A percentile compares a stretch with the other conserved stretches of the same genome.
These are phyloP conservation scores for Clarias fuscus DNA, from an alignment of 2,797 vertebrate genomes.

Conservation along the genomic window DNA sequence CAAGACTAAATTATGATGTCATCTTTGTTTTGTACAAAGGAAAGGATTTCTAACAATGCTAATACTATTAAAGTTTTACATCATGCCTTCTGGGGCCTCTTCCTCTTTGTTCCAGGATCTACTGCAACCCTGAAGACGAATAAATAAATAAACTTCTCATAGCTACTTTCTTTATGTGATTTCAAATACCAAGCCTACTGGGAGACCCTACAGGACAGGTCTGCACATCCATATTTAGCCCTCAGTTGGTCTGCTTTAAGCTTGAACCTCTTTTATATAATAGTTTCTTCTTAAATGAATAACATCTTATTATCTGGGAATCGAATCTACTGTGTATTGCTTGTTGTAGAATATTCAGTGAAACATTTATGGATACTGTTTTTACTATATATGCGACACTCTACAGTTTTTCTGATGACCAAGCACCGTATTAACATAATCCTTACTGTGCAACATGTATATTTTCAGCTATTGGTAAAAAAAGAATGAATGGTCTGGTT, in stretches of 20 bases:
- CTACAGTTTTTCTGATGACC: neutral
- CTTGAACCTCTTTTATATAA: neutral
- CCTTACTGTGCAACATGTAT: constrained; percentile 8
- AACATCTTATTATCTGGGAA: neutral
- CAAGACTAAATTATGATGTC: neutral
- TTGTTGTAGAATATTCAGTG: neutral
- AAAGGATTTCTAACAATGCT: neutral
- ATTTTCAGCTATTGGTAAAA: neutral
- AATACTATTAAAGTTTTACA: neutral
- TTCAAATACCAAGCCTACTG: neutral
- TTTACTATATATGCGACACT: neutral
- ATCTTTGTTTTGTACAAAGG: neutral
- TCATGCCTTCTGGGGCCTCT: neutral
- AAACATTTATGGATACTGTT: neutral
- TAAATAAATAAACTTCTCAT: neutral
- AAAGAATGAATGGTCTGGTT: neutral
- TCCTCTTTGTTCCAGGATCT: neutral
- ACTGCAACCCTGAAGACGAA: neutral
- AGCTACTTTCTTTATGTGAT: neutral
- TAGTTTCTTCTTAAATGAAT: neutral
- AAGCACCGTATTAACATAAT: constrained; percentile 9
- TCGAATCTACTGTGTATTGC: neutral
- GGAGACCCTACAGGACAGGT: no score
- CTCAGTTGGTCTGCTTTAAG: neutral
- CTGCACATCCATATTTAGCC: neutral